Base-by-base conservation (phyloP, 1,140 invertebrate species). In the Solenopsis fugax region DNA sequence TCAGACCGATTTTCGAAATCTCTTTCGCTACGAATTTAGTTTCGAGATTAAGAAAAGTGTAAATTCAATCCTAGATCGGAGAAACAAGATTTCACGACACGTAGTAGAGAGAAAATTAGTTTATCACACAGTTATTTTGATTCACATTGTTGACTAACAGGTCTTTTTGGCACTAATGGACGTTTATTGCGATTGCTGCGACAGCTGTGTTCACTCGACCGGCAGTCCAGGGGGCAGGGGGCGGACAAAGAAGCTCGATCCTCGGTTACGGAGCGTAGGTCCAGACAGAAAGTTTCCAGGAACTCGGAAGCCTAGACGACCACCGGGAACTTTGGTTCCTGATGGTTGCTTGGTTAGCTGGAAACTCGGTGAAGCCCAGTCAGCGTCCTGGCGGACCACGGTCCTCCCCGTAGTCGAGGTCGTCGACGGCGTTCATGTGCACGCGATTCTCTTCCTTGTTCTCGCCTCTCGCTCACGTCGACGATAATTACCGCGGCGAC, bases 351-450 rank as follows among this genome's bases (percentile, higher is more conserved):
- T 92, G 92, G 89, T 88, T 94, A 89, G 91, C 92, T 92, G 56
- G 90, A 94, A 94, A 94, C 91, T 94, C 90, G 88, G 86, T 89
- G 93, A 94, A 94, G 93, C 93, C 93, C 91, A 93, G 93, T 94
- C 94, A 94, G 94, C 93, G 64, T 48, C 64, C 52, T 65, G 18
- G 60, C 24, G 64, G 69, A 75, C 69, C 69, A 24, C 69, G 54
- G 21, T 60, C 13, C 69, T 60, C 41, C 24, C 54, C 13, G 69
- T 75, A 60, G 62, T 72, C 18, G 64, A 81, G 50, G 48, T 69
- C 56, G 62, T 50, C 73, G 67, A 72, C 54, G 86, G 87, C 86
- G 88, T 90, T 89, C 93, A 87, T 90, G 86, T 88, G 77, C 75
- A 82, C 88, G 88, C 81, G 75, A 75, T 84, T 84, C 37, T 71